Evolutionary conservation across 2,113 vertebrate genomes (phyloP), one percentile per base, ranked within the genome.

Genomic region (Seriola dumerili): DNA sequence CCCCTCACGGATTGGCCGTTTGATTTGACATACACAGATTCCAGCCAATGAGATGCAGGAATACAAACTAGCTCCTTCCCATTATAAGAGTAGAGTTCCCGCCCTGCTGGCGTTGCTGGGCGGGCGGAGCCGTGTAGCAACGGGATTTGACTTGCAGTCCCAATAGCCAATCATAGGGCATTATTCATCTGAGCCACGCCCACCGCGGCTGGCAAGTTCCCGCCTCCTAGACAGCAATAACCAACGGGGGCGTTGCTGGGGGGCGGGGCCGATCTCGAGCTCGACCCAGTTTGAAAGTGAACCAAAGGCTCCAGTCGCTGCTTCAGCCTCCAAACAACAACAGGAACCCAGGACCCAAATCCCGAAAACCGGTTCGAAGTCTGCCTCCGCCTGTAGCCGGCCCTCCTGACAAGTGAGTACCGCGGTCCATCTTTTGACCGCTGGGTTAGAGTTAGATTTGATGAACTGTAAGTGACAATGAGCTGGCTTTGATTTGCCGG

Each of bases 251-350:
- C 84, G 90, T 69, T 54, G 13, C 80, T 16, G 32, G 78, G n/a
- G 89, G 92, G 90, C 68, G 93, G 68, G 42, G 34, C 34, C 38
- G 36, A 0, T 19, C 57, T 72, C 17, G 13, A 83, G 90, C 81
- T 92, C 90, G 85, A 89, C 87, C 93, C 92, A 90, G 90, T 93
- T 93, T 91, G 89, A 93, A 93, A 88, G 89, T 88, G 91, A 87
- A 85, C 44, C 84, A 83, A 75, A 67, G 63, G 40, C 87, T 91
- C 68, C 84, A 91, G 90, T 91, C 81, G 73, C 83, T 57, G 84
- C 76, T 88, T 55, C 89, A 85, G 52, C 71, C 69, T 25, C 83
- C 54, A 84, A 90, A 92, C 91, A 90, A 84, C 89, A 91, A 87
- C 90, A 91, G 83, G 69, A 84, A 48, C 19, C 80, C 82, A 62